Evolutionary conservation across 2,888 invertebrate species (phyloP).

Genomic region (Melanostoma mellinum): DNA sequence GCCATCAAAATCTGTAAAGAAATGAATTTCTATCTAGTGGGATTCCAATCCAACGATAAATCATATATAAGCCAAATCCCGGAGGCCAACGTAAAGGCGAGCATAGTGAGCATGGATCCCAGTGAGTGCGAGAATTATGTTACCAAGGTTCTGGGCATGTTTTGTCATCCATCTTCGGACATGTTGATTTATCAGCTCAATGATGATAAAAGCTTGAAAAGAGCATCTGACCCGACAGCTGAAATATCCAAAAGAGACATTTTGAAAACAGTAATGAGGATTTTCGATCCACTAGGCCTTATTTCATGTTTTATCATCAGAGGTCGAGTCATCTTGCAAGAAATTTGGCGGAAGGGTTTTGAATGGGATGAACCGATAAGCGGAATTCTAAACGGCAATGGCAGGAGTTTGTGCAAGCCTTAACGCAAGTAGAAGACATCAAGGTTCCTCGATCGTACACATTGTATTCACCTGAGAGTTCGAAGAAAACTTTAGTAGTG

Average conservation of each 20-base stretch:
- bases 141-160: conserved; percentile 20
- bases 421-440: too few species aligned
- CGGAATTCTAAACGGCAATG: background rate
- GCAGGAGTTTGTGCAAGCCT: background rate
- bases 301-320: conserved; percentile 24
- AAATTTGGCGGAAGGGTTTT: conserved; percentile 35
- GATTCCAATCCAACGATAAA: conserved; percentile 2
- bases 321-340: conserved; percentile 30
- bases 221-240: background rate
- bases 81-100: conserved; percentile 1
- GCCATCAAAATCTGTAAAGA: conserved; percentile 3
- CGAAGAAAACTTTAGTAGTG: background rate
- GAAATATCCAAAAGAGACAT: conserved; percentile 16
- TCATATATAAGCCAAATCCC: background rate
- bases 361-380: conserved; percentile 30
- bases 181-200: background rate
- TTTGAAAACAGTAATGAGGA: conserved; percentile 15
- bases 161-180: conserved; percentile 17
- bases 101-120: conserved; percentile 6
- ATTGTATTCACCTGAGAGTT: background rate
- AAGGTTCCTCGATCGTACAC: background rate
- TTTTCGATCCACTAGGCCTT: conserved; percentile 28
- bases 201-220: background rate
- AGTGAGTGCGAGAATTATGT: conserved; percentile 5
- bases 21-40: conserved; percentile 4